Percentiles rank a stretch among this genome's conserved stretches.
Evolutionary conservation across 2,113 vertebrate genomes (phyloP).

Genomic region (Dromas ardeola): DNA sequence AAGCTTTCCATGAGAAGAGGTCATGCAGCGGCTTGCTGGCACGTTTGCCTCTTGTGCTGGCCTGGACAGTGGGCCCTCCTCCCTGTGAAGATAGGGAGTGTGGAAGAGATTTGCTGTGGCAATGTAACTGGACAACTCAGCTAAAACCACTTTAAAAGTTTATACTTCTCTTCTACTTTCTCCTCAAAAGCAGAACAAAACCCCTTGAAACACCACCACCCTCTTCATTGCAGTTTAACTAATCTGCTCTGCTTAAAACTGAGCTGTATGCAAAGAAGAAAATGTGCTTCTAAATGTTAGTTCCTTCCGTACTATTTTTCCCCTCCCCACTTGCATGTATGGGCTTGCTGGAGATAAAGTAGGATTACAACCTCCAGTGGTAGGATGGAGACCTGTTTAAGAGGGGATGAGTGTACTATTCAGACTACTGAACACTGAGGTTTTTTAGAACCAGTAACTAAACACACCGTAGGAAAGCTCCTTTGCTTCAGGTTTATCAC

Average conservation of each 20-base stretch:
- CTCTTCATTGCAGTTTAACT: background rate
- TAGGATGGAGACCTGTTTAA: background rate
- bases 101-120: background rate
- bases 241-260: background rate
- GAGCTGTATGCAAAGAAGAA: background rate
- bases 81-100: background rate
- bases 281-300: background rate
- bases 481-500: background rate
- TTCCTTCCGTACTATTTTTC: background rate
- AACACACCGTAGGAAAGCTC: background rate
- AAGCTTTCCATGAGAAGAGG: background rate
- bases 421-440: background rate
- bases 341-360: background rate
- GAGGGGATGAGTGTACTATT: background rate
- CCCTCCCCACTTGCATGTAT: accelerated
- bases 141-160: background rate
- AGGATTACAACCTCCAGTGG: background rate
- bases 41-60: background rate
- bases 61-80: background rate
- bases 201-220: background rate
- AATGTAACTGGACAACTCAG: background rate
- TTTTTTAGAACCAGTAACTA: background rate
- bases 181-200: background rate
- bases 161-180: background rate
- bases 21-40: background rate